phyloP scores from a whole-genome alignment of 1,140 invertebrate genomes.

The Campoletis sonorensis region DNA sequence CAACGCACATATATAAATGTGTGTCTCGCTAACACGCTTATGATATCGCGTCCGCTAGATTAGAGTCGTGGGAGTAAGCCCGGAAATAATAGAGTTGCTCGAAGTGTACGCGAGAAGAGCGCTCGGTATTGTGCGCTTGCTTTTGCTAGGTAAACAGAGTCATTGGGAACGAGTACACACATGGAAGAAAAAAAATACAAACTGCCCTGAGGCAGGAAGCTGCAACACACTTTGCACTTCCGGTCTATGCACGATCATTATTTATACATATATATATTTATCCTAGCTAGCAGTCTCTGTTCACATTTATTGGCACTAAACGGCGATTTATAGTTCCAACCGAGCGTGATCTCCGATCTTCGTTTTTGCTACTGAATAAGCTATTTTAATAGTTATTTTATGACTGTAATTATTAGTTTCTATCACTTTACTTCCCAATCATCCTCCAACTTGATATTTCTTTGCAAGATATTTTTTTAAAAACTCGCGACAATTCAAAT shows the following conservation, averaged over 20 bases:
- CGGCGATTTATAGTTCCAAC: not conserved
- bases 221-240: constrained; percentile 37
- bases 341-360: not conserved
- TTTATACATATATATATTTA: not conserved
- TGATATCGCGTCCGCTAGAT: constrained; percentile 33
- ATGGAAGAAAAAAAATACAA: not conserved
- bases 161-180: not conserved
- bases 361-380: not conserved
- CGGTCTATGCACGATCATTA: not conserved
- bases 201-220: constrained; percentile 33
- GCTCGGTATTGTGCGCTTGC: not conserved
- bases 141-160: constrained; percentile 27
- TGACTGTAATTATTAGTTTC: not conserved
- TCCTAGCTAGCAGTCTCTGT: not conserved
- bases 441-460: too few species aligned
- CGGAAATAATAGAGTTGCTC: constrained; percentile 32
- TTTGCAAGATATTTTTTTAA: too few species aligned
- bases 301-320: not conserved
- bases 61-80: constrained; percentile 40
- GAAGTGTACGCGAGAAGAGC: constrained; percentile 9
- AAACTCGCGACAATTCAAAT: too few species aligned
- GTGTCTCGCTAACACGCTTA: not conserved
- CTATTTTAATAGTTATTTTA: not conserved
- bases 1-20: not conserved
- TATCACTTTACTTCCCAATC: too few species aligned